Conservation (phyloP, 2,113 vertebrate species). For the Platysternon megacephalum region DNA sequence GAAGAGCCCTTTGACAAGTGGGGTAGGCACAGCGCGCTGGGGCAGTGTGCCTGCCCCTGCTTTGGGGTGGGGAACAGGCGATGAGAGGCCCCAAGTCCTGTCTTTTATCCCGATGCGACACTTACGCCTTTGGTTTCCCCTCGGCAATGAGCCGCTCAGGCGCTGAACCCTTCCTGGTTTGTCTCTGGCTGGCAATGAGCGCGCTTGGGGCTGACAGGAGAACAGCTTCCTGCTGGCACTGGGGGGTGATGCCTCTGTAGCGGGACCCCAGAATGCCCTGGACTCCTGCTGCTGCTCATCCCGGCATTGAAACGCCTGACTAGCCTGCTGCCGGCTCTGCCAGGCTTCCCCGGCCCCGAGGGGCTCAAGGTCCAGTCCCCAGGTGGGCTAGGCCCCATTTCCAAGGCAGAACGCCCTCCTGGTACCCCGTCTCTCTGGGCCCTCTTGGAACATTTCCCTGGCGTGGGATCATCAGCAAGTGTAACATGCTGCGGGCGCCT, state of each 20-base stretch:
- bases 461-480: neutral
- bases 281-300: neutral
- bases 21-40: constrained; percentile 77
- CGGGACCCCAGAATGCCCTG: neutral
- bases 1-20: constrained; percentile 93
- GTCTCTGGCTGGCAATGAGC: neutral
- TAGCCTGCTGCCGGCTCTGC: too few relatives aligned
- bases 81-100: neutral
- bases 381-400: neutral
- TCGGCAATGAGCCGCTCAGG: neutral
- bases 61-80: too few relatives aligned
- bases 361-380: neutral
- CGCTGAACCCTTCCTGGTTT: neutral
- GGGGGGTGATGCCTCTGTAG: neutral
- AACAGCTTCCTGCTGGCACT: neutral
- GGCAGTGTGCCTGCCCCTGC: neutral
- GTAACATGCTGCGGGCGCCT: neutral
- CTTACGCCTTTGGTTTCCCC: neutral
- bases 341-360: too few relatives aligned
- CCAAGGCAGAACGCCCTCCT: neutral
- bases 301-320: neutral
- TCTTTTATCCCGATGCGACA: neutral
- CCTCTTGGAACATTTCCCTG: neutral
- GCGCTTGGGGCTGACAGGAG: neutral
- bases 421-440: neutral